Evolutionary conservation across 2,113 vertebrate species (phyloP), one percentile per base, ranked within the genome.

Genomic region (Thymallus thymallus): DNA sequence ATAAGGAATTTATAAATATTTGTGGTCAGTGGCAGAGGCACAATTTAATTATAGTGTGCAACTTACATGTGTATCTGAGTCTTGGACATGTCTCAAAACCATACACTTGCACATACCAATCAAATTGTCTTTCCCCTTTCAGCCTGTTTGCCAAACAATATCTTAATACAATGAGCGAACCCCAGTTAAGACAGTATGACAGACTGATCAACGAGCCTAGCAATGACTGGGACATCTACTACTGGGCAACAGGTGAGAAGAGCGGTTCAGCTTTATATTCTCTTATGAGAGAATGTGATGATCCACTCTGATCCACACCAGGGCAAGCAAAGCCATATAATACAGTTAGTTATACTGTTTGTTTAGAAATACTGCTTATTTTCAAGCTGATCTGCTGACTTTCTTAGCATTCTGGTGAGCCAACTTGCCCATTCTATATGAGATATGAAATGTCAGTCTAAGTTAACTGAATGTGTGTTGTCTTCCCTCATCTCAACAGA

Each of bases 221-320:
- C 71, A 99, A 99, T 0, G 97, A 99, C 89, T 99, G 98, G 98
- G 97, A 98, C 87, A 98, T 99, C 78, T 99, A 97, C 81, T 95
- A 98, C 91, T 99, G 98, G 98, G 95, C 93, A 45, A 99, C 96
- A 83, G 98, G 98, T 99, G 90, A 16, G 86, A 29, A 68, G 1
- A 72, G 68, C 2, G 6, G 56, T 60, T 60, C n/a, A 60, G n/a
- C 56, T 60, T 51, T 3, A 14, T 51, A 51, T 51, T 51, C 3
- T 51, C 16, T 51, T 51, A 51, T 51, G 14, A 51, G n/a, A n/a
- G n/a, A 16, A 3, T 5, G 16, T 16, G 16, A 16, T n/a, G n/a
- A n/a, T n/a, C n/a, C n/a, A n/a, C n/a, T n/a, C n/a, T 51, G 46
- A 51, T 51, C 46, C 16, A 51, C 46, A 51, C 9, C 35, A 41